phyloP scores from a whole-genome alignment of 2,888 invertebrate species.

The Coleophora flavipennella region DNA sequence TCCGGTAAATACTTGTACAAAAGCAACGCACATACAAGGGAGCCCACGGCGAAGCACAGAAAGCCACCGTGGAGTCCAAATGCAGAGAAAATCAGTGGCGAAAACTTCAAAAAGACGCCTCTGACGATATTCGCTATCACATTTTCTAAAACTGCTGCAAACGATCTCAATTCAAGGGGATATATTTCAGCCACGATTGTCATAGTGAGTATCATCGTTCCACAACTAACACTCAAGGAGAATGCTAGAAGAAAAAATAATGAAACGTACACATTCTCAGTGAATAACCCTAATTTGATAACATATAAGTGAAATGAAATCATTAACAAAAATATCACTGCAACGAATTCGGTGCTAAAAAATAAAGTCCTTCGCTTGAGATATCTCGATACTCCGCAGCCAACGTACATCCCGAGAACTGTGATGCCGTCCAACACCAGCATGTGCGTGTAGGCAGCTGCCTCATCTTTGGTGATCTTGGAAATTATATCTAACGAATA shows the following conservation, averaged over 20 bases:
- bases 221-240: neutral
- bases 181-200: neutral
- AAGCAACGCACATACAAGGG: constrained; percentile 14
- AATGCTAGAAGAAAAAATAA: neutral
- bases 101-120: constrained; percentile 13
- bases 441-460: constrained; percentile 13
- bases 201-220: neutral
- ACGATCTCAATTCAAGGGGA: neutral
- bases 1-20: constrained; percentile 32
- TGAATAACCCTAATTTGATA: neutral
- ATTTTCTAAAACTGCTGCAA: neutral
- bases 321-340: constrained; percentile 18
- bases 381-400: constrained; percentile 9
- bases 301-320: constrained; percentile 8
- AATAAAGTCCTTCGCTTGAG: constrained; percentile 11
- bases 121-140: too few relatives aligned
- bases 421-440: constrained; percentile 8
- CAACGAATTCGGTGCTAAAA: constrained; percentile 3
- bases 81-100: constrained; percentile 23
- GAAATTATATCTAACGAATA: constrained; percentile 18
- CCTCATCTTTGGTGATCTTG: constrained; percentile 13
- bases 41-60: constrained; percentile 20
- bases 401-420: constrained; percentile 12
- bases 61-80: constrained; percentile 25
- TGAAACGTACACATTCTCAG: constrained; percentile 9